Evolutionary conservation across 2,888 invertebrate species (phyloP).

Genomic region (Agriopis marginaria): DNA sequence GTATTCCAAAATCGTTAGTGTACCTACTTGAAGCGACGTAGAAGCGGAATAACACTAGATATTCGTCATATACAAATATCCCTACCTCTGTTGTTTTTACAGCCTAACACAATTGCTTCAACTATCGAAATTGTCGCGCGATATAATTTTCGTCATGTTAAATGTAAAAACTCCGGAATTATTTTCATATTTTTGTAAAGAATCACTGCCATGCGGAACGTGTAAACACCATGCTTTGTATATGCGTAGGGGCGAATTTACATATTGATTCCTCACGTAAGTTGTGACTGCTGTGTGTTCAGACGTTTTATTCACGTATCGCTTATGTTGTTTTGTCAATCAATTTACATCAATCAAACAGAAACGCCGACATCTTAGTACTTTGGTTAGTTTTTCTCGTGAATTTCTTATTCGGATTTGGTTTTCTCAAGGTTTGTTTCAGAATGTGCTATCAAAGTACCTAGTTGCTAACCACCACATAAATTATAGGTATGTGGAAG

Average conservation of each 20-base stretch:
- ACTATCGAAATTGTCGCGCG: neutral
- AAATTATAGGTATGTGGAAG: too few relatives aligned
- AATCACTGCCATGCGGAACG: conserved; percentile 23
- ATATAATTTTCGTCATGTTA: neutral
- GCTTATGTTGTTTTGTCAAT: conserved; percentile 29
- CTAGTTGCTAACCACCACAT: too few relatives aligned
- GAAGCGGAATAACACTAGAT: too few relatives aligned
- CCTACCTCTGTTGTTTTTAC: too few relatives aligned
- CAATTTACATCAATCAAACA: conserved; percentile 16
- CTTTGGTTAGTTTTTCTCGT: neutral
- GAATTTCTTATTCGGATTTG: neutral
- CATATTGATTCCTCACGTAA: conserved; percentile 38
- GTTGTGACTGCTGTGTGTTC: conserved; percentile 29
- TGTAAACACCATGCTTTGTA: conserved; percentile 36
- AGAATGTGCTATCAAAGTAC: too few relatives aligned
- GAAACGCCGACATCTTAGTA: neutral
- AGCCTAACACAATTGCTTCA: too few relatives aligned
- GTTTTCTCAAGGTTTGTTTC: neutral
- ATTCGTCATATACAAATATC: too few relatives aligned
- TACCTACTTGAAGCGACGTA: too few relatives aligned
- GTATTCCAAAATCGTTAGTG: too few relatives aligned
- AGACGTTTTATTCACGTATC: conserved; percentile 27
- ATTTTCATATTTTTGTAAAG: conserved; percentile 20
- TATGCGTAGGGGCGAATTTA: conserved; percentile 36
- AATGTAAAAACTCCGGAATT: neutral